phyloP scores from a whole-genome alignment of 2,113 vertebrate genomes.

The Sander lucioperca region DNA sequence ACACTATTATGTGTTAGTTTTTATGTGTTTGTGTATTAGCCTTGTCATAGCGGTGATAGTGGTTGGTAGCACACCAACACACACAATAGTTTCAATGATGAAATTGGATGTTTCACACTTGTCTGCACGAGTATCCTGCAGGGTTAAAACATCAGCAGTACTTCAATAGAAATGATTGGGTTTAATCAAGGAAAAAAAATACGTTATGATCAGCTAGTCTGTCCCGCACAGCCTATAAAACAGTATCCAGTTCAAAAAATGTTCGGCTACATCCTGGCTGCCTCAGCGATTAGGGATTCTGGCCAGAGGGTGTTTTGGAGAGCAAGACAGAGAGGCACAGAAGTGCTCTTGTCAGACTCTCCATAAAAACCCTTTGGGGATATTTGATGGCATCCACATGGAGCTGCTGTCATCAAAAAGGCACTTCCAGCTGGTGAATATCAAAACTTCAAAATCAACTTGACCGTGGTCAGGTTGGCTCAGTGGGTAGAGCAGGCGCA shows the following conservation, averaged over 20 bases:
- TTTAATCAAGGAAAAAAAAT: neutral
- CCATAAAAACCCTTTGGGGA: neutral
- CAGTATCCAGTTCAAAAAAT: neutral
- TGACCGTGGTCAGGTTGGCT: neutral
- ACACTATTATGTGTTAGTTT: neutral
- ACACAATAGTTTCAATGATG: too few species aligned
- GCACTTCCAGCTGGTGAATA: conserved; percentile 25
- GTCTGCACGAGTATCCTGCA: neutral
- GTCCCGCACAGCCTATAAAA: neutral
- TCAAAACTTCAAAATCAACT: conserved; percentile 18
- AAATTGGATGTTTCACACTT: neutral
- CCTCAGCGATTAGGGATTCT: neutral
- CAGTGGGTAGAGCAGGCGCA: too few species aligned
- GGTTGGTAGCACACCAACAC: neutral
- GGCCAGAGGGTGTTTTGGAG: neutral
- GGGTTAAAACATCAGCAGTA: neutral
- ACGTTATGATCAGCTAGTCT: neutral
- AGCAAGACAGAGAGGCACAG: neutral
- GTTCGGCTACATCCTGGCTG: neutral
- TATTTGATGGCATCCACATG: conserved; percentile 14
- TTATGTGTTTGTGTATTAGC: neutral
- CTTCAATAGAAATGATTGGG: neutral
- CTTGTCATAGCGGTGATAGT: neutral
- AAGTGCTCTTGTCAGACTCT: neutral
- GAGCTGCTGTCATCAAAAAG: conserved; percentile 14